Base-by-base conservation (phyloP, 2,888 invertebrate genomes). In the Willowsia nigromaculata region DNA sequence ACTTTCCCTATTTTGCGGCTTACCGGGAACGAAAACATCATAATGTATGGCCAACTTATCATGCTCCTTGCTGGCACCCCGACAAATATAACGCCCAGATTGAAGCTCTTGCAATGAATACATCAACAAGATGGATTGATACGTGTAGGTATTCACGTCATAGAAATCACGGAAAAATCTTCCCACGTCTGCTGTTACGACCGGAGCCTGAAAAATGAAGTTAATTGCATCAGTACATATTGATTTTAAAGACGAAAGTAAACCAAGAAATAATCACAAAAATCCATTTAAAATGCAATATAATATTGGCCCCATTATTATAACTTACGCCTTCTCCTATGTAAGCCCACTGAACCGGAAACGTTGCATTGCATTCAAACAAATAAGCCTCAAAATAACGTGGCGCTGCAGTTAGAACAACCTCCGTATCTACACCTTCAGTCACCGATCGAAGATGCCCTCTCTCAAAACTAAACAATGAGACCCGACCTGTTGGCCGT, bases 21-120 rank as follows among this genome's bases (percentile, higher is more conserved):
- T 62, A 91, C 92, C 92, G 74, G 92, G 92, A 50, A 92, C 90
- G 80, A 90, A 92, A 13, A 92, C 74, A 81, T 92, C 91, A 33
- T 90, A 90, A 47, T 88, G 90, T 15, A 89, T 87, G 9, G 90
- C 86, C 5, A 87, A 50, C 43, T 90, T 90, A 53, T 91, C 91
- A 59, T 90, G 81, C 30, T 90, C 88, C 37, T 89, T 88, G 50
- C 90, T 90, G 50, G 91, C 90, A 11, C 92, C 91, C 40, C 91
- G 84, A 78, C 92, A 92, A 50, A 91, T 88, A 56, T 91, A 92
- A 0, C 92, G 87, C 33, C 92, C 92, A 30, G 91, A 90, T 50
- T 92, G 91, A 11, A 90, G 71, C 25, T 92, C 92, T 56, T 91
- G 86, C 18, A 92, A 53, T 4, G 83, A 56, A 68, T 90, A 90